Evolutionary conservation across 2,888 invertebrate genomes (phyloP).

Genomic region (Opisthograptis luteolata): DNA sequence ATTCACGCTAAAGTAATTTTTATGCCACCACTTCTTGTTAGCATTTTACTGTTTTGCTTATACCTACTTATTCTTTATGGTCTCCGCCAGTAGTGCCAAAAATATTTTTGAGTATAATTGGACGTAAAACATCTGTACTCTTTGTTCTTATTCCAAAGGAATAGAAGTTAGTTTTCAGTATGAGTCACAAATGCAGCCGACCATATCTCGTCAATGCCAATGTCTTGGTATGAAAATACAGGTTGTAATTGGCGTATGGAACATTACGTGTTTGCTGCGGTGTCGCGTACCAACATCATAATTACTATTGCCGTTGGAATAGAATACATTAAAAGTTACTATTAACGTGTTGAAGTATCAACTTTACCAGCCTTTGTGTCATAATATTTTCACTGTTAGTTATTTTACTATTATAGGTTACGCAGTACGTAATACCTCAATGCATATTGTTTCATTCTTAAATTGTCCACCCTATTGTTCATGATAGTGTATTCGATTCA

Average conservation of each 20-base stretch:
- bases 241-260: constrained; percentile 26
- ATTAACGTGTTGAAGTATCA: not conserved
- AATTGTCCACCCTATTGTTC: too few relatives aligned
- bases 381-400: too few relatives aligned
- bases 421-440: too few relatives aligned
- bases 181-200: not conserved
- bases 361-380: not conserved
- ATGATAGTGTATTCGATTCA: too few relatives aligned
- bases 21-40: constrained; percentile 16
- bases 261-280: constrained; percentile 17
- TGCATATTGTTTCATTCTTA: too few relatives aligned
- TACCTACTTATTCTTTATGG: constrained; percentile 18
- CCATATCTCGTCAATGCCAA: constrained; percentile 50
- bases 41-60: constrained; percentile 21
- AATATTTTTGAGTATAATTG: not conserved
- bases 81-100: constrained; percentile 17
- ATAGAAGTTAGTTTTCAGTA: constrained; percentile 8
- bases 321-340: too few relatives aligned
- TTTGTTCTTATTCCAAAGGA: constrained; percentile 4
- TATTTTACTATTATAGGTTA: too few relatives aligned
- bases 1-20: constrained; percentile 31
- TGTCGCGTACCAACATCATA: constrained; percentile 4
- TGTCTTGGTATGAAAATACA: constrained; percentile 51
- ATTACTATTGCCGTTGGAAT: constrained; percentile 8
- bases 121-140: not conserved